Evolutionary conservation across 2,888 invertebrate genomes (phyloP), one percentile per base, ranked within the genome.

Genomic region (Cephus nigrinus): DNA sequence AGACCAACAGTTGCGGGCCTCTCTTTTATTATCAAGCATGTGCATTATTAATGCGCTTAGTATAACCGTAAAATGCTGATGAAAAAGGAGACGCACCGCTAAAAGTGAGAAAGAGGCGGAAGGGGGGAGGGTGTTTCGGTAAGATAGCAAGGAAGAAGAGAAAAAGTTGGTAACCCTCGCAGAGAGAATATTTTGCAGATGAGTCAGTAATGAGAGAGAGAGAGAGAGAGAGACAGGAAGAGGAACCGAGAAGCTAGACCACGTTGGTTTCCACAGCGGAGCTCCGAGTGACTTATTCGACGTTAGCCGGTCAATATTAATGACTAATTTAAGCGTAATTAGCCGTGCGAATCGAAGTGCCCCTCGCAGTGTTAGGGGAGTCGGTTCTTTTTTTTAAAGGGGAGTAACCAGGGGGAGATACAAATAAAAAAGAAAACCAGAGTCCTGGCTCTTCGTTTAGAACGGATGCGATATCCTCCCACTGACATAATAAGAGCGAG

Each of bases 1-100:
- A 86, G 87, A 83, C 85, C 81, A 80, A 83, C 86, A 86, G 84
- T 86, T 75, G 81, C 81, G 80, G 83, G 83, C 86, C 84, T 84
- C 86, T 87, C 86, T 84, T 86, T 87, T 55, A 55, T 85, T 87
- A 87, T 87, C 87, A 87, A 87, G 83, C 86, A 86, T 84, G 86
- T 87, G 87, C 85, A 87, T 87, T 87, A 87, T 87, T 87, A 87
- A 87, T 87, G 86, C 85, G 78, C 78, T 71, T 80, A 83, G 83
- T 82, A 84, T 86, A 87, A 85, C 87, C 87, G 84, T 87, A 87
- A 87, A 80, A 77, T 77, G 79, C 77, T 80, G 79, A 80, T 78
- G 78, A 80, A 74, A 76, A 73, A 74, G 55, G 55, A 55, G 55
- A 55, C 23, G 55, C 23, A 9, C 55, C 1, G 55, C 55, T 55